Conservation (phyloP, 2,113 vertebrate species). For the Uria aalge region DNA sequence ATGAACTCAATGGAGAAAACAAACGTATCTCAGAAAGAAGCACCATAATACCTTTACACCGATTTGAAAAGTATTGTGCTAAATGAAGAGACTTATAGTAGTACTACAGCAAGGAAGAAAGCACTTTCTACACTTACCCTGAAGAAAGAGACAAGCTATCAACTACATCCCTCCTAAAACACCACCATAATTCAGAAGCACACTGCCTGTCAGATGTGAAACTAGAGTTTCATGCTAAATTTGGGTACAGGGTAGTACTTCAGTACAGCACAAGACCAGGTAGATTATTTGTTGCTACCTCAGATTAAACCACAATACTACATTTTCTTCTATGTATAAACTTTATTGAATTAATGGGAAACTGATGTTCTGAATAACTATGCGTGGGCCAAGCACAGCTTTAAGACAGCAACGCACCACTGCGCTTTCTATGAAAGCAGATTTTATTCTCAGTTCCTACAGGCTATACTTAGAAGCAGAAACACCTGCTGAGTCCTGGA, state of each 20-base stretch:
- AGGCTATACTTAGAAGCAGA: neutral
- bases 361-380: neutral
- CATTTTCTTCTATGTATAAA: neutral
- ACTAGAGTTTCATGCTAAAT: neutral
- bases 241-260: neutral
- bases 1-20: neutral
- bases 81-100: neutral
- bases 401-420: neutral
- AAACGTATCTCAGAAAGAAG: neutral
- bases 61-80: neutral
- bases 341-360: neutral
- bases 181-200: neutral
- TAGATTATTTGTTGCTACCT: neutral
- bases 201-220: neutral
- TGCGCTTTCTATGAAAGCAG: neutral
- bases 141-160: neutral
- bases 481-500: neutral
- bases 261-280: neutral
- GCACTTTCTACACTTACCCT: neutral
- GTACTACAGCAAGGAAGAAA: neutral
- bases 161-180: neutral
- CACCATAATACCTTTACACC: neutral
- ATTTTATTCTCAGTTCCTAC: neutral
- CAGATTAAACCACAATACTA: neutral
- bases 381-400: neutral